Evolutionary conservation across 1,140 invertebrate species (phyloP).

Genomic region (Eriosoma lanigerum): DNA sequence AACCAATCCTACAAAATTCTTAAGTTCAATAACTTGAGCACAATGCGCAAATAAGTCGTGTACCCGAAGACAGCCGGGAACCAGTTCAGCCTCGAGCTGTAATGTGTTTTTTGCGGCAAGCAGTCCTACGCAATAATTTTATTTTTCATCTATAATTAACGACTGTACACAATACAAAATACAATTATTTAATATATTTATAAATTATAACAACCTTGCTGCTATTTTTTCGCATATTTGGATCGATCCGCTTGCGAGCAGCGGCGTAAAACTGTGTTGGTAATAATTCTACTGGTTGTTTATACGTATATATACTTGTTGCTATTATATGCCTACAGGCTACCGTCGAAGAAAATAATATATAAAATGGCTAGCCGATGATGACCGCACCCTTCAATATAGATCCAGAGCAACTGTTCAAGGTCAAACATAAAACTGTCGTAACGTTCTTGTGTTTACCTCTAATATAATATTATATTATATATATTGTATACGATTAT

Average conservation of each 20-base stretch:
- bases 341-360: not conserved
- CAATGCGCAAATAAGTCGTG: not conserved
- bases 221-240: not conserved
- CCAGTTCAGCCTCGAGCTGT: constrained; percentile 32
- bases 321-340: not conserved
- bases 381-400: constrained; percentile 39
- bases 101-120: not conserved
- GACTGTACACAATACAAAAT: not conserved
- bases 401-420: not conserved
- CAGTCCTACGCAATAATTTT: constrained; percentile 14
- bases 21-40: constrained; percentile 29
- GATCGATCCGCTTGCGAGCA: not conserved
- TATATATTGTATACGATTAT: too few relatives aligned
- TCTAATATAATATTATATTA: too few relatives aligned
- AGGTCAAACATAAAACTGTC: not conserved
- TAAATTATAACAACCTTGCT: constrained; percentile 19
- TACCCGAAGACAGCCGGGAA: not conserved
- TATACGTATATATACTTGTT: not conserved
- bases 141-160: constrained; percentile 31
- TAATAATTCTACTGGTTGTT: constrained; percentile 10
- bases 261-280: not conserved
- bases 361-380: not conserved
- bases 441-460: too few relatives aligned
- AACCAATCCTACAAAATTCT: not conserved
- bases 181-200: not conserved